phyloP scores from a whole-genome alignment of 2,888 invertebrate species.

The Ophonus ardosiacus region DNA sequence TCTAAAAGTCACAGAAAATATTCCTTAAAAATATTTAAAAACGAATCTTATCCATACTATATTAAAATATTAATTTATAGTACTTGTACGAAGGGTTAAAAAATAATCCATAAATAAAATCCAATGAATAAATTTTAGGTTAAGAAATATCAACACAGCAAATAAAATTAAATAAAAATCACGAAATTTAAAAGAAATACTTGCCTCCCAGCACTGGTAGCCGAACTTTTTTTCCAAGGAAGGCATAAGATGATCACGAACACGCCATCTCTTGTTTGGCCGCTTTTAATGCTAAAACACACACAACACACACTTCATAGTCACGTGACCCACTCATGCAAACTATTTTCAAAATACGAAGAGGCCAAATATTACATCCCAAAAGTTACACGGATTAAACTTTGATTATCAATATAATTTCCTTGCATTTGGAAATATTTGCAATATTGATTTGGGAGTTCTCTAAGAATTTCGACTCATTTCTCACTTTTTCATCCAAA shows the following conservation, averaged over 20 bases:
- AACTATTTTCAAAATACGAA: constrained; percentile 3
- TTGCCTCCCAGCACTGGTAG: constrained; percentile 51
- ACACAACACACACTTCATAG: constrained; percentile 53
- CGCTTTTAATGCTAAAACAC: constrained; percentile 76
- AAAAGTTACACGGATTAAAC: too few relatives aligned
- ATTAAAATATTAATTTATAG: constrained; percentile 32
- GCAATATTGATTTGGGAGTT: too few relatives aligned
- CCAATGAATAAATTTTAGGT: constrained; percentile 23
- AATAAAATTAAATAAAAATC: constrained; percentile 36
- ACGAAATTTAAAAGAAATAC: constrained; percentile 41
- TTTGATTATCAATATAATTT: too few relatives aligned
- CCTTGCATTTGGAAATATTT: too few relatives aligned
- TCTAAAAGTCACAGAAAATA: constrained; percentile 30
- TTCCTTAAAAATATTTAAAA: constrained; percentile 39
- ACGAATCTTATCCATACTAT: neutral
- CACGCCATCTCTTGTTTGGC: constrained; percentile 78
- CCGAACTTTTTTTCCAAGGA: constrained; percentile 3
- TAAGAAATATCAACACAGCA: constrained; percentile 32
- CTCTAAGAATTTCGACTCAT: too few relatives aligned
- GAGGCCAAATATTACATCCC: neutral
- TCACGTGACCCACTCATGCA: neutral
- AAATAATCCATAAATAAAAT: constrained; percentile 16
- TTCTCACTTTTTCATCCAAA: too few relatives aligned
- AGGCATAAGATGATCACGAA: constrained; percentile 74
- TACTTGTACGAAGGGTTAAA: constrained; percentile 23